These are phyloP conservation scores for Rhabdophis nuchalis DNA, from an alignment of 2,797 vertebrate species.

Conservation along the genomic window DNA sequence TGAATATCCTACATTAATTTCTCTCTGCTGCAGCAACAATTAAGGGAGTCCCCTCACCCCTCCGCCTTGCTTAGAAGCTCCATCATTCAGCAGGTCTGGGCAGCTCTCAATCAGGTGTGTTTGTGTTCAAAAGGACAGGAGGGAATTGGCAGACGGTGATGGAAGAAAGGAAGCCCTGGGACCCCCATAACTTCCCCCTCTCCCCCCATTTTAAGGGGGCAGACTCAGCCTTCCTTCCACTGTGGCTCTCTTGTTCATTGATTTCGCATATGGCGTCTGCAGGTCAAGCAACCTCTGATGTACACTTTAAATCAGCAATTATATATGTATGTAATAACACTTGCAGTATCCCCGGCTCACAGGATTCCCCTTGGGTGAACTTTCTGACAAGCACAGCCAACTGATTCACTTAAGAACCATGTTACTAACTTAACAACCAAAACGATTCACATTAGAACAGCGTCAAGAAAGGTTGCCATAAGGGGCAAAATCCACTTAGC, in stretches of 20 bases:
- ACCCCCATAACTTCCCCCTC: background rate
- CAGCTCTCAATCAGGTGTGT: background rate
- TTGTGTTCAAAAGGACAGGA: background rate
- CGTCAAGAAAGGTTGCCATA: background rate
- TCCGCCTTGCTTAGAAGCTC: background rate
- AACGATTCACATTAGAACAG: background rate
- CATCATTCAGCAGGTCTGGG: background rate
- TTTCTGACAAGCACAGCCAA: background rate
- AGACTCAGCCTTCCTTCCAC: no score
- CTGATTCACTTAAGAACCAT: background rate
- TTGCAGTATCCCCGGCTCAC: no score
- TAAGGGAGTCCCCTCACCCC: background rate
- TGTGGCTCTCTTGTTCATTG: background rate
- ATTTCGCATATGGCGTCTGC: background rate
- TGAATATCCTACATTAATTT: background rate
- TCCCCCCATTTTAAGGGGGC: background rate
- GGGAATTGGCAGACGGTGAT: background rate
- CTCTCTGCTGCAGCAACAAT: background rate
- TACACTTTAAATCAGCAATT: background rate
- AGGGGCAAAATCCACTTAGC: background rate
- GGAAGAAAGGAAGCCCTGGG: background rate
- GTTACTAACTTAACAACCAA: background rate
- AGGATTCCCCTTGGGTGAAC: background rate
- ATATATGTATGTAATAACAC: no score
- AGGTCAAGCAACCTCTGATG: background rate